These are phyloP conservation scores for Trogon surrucura DNA, from an alignment of 2,113 vertebrate species.

Conservation along the genomic window DNA sequence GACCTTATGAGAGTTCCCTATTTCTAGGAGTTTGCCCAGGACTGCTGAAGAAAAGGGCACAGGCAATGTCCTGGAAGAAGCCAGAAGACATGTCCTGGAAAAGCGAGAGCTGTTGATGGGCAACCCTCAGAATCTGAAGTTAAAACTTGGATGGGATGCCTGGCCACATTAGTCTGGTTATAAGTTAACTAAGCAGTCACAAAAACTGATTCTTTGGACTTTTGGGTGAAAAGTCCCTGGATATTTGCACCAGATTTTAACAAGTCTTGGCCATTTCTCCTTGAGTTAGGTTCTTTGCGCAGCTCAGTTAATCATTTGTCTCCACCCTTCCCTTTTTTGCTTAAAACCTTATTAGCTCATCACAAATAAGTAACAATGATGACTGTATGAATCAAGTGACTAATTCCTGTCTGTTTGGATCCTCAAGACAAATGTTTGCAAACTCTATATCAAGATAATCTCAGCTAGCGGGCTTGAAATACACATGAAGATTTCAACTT, in stretches of 20 bases:
- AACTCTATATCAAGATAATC: background rate
- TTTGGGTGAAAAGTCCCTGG: background rate
- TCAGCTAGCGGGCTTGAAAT: background rate
- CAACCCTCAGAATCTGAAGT: background rate
- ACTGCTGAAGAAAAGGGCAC: background rate
- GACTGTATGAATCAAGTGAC: background rate
- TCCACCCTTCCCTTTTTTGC: accelerated
- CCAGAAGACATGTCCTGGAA: background rate
- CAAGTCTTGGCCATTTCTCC: background rate
- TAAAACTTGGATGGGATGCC: background rate
- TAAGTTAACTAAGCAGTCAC: background rate
- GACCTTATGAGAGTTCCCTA: background rate
- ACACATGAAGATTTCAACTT: background rate
- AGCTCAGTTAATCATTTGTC: background rate
- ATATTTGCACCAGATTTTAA: background rate
- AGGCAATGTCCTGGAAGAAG: background rate
- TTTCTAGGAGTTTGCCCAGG: background rate
- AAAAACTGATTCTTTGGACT: background rate
- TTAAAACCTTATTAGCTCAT: background rate
- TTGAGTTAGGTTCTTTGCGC: background rate
- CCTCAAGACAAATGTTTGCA: background rate
- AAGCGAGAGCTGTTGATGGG: background rate
- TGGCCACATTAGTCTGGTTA: background rate
- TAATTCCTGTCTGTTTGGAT: background rate
- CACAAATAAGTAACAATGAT: background rate